Evolutionary conservation across 92 coral and sea anemone species (phyloP), one percentile per base, ranked within the genome.

Genomic region (Heliopora coerulea): DNA sequence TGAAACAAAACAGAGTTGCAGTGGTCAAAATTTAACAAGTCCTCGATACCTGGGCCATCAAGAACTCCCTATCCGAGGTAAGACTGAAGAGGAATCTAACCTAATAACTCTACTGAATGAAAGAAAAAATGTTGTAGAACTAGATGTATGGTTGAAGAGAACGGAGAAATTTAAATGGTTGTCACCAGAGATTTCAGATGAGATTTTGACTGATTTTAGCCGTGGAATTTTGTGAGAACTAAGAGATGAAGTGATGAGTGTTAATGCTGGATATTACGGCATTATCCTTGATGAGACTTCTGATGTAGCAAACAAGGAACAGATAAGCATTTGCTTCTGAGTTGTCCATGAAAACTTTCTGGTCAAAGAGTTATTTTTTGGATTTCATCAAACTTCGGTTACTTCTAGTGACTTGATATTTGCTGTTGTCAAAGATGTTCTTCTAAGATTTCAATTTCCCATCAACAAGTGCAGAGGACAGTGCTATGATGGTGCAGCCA

Each of bases 1-100:
- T 79, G 73, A 72, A 67, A 59, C 59, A 81, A 56, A 70, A 67
- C 46, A 59, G 83, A 76, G 79, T 48, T 66, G 87, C 83, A 49
- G 70, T 83, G 40, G 80, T 84, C 44, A 84, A 84, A 84, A 76
- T 68, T 70, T 83, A 23, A 78, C 87, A 62, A 61, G 80, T 54
- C 80, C 79, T 69, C 31, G 59, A 73, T 79, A 70, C 68, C 83
- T 83, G 40, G 68, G 80, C 32, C 77, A 70, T 39, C 83, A 79
- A 74, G 88, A 81, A 64, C 76, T 84, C 26, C 59, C 78, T 18
- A 61, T 84, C 57, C 79, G 84, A 58, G 84, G 88, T 60, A 73
- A 84, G 25, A 49, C 74, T 65, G 83, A 79, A 64, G 72, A 79
- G 20, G 81, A 79, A 79, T 69, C 81, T 29, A 84, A 84, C 62